These are phyloP conservation scores for Miniopterus natalensis DNA, from an alignment of 2,113 vertebrate genomes.

Conservation along the genomic window DNA sequence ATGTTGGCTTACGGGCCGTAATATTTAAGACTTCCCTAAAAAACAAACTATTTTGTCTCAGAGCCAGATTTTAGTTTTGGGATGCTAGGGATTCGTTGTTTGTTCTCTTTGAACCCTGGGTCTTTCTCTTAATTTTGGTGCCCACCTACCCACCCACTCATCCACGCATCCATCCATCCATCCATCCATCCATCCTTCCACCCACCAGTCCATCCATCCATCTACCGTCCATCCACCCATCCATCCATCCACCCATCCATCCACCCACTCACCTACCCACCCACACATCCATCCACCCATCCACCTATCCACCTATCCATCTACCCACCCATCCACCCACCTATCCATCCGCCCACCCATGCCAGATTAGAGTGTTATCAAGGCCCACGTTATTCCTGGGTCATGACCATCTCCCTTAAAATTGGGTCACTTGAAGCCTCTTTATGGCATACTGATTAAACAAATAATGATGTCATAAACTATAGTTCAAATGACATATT, in stretches of 20 bases:
- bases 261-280: too few relatives aligned
- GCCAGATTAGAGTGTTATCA: conserved; percentile 68
- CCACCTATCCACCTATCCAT: too few relatives aligned
- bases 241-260: too few relatives aligned
- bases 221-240: too few relatives aligned
- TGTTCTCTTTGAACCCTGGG: conserved; percentile 65
- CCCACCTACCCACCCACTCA: background rate
- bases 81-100: conserved; percentile 74
- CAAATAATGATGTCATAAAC: conserved; percentile 49
- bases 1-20: conserved; percentile 68
- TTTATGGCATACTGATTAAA: conserved; percentile 23
- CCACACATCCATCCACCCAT: too few relatives aligned
- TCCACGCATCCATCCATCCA: too few relatives aligned
- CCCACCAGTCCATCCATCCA: too few relatives aligned
- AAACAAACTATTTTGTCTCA: conserved; percentile 74
- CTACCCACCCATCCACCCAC: too few relatives aligned
- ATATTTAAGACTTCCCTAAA: conserved; percentile 77
- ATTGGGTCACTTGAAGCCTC: conserved; percentile 6
- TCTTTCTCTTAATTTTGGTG: conserved; percentile 76
- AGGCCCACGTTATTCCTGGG: conserved; percentile 66
- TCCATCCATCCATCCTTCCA: too few relatives aligned
- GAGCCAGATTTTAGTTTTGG: conserved; percentile 71
- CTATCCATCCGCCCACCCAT: background rate
- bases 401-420: conserved; percentile 51
- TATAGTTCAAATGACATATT: background rate